Evolutionary conservation across 2,797 vertebrate species (phyloP), one percentile per base, ranked within the genome.

Genomic region (Myotis myotis): DNA sequence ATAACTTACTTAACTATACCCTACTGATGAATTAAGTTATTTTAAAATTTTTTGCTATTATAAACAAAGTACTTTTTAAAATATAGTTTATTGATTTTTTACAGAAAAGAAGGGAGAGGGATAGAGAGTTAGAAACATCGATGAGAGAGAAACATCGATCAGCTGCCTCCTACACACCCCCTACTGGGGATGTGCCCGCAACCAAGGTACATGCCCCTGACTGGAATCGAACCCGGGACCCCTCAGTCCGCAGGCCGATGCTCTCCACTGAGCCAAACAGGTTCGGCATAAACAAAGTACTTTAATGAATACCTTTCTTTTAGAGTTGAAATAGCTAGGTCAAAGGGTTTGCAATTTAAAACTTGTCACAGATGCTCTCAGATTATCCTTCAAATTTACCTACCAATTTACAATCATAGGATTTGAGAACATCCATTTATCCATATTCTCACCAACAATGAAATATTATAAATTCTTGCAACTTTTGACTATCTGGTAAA

Each of bases 341-440:
- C 66, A 76, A 81, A 76, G 19, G 15, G 30, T 57, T 71, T 30
- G 25, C 25, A 75, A 71, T 55, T 75, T 60, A 12, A 82, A 66
- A 66, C 2, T 57, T 95, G 81, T 91, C 74, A 85, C 38, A 66
- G 68, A 87, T 74, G 68, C 12, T 86, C 66, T 88, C 47, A 89
- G 82, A 47, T 94, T 87, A 94, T 82, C 53, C 75, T 92, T 75
- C 53, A 82, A 68, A 80, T 89, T 57, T 92, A 92, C n/a, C 44
- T 71, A 76, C 10, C 8, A 22, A 53, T 81, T 70, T 83, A 83
- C 20, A 72, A 20, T 55, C n/a, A 70, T 0, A 70, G n/a, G 3
- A 5, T 70, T 78, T 95, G 71, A 87, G 6, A 82, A 82, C 0
- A 62, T 53, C 33, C 20, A 74, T 78, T 89, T 87, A 55, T 72